Evolutionary conservation across 2,797 vertebrate species (phyloP).

Genomic region (Thripadectes ignobilis): DNA sequence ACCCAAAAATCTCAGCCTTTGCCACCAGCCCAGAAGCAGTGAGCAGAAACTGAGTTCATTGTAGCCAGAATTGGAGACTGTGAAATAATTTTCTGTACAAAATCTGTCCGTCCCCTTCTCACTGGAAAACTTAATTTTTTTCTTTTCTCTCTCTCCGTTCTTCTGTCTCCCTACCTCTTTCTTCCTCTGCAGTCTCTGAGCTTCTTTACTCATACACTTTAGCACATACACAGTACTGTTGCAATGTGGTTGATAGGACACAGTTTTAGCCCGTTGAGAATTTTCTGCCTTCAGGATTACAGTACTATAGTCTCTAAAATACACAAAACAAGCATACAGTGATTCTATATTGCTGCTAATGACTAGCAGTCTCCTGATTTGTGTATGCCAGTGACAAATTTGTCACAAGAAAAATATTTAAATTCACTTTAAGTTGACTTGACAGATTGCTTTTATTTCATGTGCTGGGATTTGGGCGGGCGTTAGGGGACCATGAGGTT

Average conservation of each 20-base stretch:
- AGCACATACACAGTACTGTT: neutral
- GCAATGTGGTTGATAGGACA: neutral
- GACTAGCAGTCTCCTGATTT: accelerated
- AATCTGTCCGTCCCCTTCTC: neutral
- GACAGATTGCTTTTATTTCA: neutral
- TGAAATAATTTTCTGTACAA: neutral
- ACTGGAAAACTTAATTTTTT: neutral
- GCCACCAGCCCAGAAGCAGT: neutral
- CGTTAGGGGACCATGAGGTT: no score
- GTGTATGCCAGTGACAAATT: neutral
- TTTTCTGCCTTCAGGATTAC: neutral
- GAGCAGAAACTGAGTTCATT: neutral
- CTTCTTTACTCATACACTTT: neutral
- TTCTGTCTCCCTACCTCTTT: neutral
- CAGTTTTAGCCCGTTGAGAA: neutral
- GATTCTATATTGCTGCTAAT: neutral
- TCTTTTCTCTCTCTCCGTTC: neutral
- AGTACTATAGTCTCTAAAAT: neutral
- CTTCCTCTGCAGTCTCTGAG: neutral
- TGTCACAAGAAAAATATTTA: neutral
- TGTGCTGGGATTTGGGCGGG: neutral
- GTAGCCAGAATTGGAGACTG: neutral
- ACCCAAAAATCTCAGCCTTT: neutral
- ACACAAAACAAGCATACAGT: neutral
- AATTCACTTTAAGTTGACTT: neutral